phyloP scores from a whole-genome alignment of 2,113 vertebrate species.

The Coregonus clupeaformis region DNA sequence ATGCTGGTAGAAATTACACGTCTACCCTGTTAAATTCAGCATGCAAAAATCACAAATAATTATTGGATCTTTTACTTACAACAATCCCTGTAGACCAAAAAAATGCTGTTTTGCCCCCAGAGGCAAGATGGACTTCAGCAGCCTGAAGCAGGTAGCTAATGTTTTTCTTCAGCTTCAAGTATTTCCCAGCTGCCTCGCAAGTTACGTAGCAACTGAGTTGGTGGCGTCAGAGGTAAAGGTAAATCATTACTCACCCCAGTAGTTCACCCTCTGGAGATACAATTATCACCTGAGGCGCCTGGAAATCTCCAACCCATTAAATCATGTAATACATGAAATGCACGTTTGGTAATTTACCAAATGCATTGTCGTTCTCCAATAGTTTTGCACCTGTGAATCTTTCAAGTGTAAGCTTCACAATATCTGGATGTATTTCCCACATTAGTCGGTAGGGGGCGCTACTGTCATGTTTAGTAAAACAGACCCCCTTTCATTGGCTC shows the following conservation, averaged over 20 bases:
- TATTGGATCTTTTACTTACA: too few species aligned
- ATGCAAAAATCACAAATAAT: too few species aligned
- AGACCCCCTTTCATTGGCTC: neutral
- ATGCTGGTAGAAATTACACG: too few species aligned
- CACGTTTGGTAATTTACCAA: neutral
- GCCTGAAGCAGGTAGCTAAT: neutral
- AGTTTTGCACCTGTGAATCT: neutral
- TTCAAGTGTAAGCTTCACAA: neutral
- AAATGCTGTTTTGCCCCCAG: too few species aligned
- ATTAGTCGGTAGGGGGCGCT: neutral
- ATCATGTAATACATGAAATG: neutral
- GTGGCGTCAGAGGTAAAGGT: conserved; percentile 9
- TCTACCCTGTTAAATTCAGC: too few species aligned
- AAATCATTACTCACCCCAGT: conserved; percentile 13
- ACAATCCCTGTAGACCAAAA: too few species aligned
- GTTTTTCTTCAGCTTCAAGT: neutral
- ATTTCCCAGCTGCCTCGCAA: conserved; percentile 32
- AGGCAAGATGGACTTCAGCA: neutral
- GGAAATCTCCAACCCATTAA: neutral
- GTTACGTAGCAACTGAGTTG: conserved; percentile 50
- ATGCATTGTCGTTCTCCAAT: neutral
- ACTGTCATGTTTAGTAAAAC: neutral
- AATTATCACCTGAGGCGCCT: neutral
- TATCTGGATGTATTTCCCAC: neutral
- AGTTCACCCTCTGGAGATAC: neutral